Base-by-base conservation (phyloP, 2,888 invertebrate species). In the Leptopilina myrica region DNA sequence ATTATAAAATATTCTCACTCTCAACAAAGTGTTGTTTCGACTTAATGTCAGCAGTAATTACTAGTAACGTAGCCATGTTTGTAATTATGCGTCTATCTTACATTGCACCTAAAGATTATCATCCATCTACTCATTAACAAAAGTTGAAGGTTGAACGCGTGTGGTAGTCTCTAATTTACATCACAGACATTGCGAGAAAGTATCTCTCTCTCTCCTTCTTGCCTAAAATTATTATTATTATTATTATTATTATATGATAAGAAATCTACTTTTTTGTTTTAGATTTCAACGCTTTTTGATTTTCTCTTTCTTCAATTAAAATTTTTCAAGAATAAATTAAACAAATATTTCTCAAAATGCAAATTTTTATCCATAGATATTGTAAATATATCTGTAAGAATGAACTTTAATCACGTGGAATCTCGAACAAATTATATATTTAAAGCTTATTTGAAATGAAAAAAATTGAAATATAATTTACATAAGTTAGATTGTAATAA, bases 1-100 rank as follows among this genome's bases (percentile, higher is more conserved):
- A 62, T 62, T 62, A 62, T 56, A 53, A 15, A 73, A 56, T 73
- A 73, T 73, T 56, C 40, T 40, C 73, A 49, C 53, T 53, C 64
- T 26, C 26, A 53, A n/a, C 33, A 9, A 56, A 56, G 56, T 53
- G n/a, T 56, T 73, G 26, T 69, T 56, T 73, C 53, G 33, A 53
- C 14, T 73, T 73, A 73, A 73, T 73, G 73, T 56, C 73, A 73
- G n/a, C n/a, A 26, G 33, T 73, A 56, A 73, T 73, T 73, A 73
- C 56, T 33, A 56, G n/a, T 56, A n/a, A n/a, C 5, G 40, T 56
- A 59, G 53, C 40, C 14, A 40, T 64, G 26, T 69, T 26, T 49
- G 56, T 73, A 73, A 73, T 73, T 56, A 26, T 7, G 56, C 26
- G n/a, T 73, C 56, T 56, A 73, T 73, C 33, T 73, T n/a, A 14